These are phyloP conservation scores for Hydrozoanthus tunicans DNA, from an alignment of 64 coral and sea anemone species.

Conservation along the genomic window DNA sequence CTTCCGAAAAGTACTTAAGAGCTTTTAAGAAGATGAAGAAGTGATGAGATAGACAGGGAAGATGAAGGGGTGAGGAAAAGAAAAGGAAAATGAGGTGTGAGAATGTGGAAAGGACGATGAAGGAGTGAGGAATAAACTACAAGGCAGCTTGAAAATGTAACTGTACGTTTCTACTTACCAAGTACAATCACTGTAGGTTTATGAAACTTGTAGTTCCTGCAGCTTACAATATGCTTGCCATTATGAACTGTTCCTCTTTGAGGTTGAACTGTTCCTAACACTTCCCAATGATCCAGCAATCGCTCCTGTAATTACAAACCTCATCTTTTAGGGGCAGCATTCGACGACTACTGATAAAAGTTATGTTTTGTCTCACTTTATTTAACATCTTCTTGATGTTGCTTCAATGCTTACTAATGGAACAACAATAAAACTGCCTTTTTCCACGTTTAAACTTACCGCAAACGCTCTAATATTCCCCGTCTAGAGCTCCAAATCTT, in stretches of 20 bases:
- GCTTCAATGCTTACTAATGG: too few relatives aligned
- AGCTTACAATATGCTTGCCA: slow-evolving; percentile 19
- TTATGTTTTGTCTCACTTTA: not conserved
- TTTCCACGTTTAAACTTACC: too few relatives aligned
- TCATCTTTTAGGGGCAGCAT: not conserved
- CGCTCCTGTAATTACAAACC: slow-evolving; percentile 19
- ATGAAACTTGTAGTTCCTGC: slow-evolving; percentile 38
- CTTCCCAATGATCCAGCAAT: slow-evolving; percentile 37
- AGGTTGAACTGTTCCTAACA: slow-evolving; percentile 60
- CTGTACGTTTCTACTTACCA: slow-evolving; percentile 12
- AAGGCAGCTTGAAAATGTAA: not conserved
- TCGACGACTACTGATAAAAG: not conserved
- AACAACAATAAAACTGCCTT: too few relatives aligned
- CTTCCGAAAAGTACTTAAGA: too few relatives aligned
- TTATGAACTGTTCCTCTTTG: not conserved
- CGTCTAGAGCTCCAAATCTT: too few relatives aligned
- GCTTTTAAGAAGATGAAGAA: too few relatives aligned
- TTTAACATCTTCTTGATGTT: not conserved
- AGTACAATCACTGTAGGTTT: slow-evolving; percentile 65
- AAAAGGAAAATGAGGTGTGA: too few relatives aligned
- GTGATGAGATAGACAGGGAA: too few relatives aligned
- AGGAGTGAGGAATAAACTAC: not conserved
- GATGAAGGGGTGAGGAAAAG: too few relatives aligned
- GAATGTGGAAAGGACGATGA: too few relatives aligned
- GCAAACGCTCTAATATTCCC: too few relatives aligned